phyloP scores from a whole-genome alignment of 2,113 vertebrate genomes.

The Calyptomena viridis region DNA sequence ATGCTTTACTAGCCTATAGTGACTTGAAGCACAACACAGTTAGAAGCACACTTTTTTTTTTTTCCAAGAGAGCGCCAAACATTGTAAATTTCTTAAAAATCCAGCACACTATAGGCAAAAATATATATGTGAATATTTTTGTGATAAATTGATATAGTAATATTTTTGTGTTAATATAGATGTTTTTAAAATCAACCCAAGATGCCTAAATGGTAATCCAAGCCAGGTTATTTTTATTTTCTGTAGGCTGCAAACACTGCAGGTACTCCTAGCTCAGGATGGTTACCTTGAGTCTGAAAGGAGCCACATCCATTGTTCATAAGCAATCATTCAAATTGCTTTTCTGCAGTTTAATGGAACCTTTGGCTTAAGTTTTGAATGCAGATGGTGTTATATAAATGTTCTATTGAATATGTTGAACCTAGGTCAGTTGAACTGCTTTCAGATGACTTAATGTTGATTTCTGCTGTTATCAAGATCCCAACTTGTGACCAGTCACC shows the following conservation, averaged over 20 bases:
- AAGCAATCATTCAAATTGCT: not conserved
- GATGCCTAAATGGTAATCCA: not conserved
- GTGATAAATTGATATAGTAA: not conserved
- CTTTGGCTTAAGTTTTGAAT: not conserved
- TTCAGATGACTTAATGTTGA: not conserved
- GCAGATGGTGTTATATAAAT: not conserved
- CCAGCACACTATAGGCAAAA: not conserved
- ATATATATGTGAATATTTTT: not conserved
- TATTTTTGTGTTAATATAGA: not conserved
- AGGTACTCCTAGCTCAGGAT: not conserved
- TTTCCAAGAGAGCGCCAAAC: not conserved
- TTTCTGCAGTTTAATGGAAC: not conserved
- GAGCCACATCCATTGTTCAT: not conserved
- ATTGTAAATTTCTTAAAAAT: not conserved
- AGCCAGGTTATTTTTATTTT: not conserved
- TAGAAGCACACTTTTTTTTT: not conserved
- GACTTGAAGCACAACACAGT: not conserved
- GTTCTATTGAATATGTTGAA: not conserved
- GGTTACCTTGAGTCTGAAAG: fast-evolving
- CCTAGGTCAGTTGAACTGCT: not conserved
- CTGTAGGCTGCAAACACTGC: not conserved
- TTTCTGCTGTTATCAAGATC: not conserved
- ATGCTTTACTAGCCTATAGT: not conserved
- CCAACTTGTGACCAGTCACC: not conserved
- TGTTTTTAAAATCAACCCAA: not conserved